Conservation (phyloP, 2,797 vertebrate species). For the Myripristis murdjan region DNA sequence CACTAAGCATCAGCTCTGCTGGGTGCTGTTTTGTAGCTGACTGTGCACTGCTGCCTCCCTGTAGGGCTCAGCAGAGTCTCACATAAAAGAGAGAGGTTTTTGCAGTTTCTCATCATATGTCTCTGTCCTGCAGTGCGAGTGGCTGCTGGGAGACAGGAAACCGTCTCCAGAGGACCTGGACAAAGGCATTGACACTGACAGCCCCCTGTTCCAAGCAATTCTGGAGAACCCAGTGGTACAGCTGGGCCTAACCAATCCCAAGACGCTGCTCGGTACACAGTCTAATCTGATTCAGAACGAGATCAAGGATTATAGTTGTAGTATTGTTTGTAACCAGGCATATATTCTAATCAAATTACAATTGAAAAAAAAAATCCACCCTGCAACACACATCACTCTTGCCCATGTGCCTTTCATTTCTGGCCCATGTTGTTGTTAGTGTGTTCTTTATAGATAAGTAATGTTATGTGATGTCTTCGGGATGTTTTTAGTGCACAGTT, state of each 20-base stretch:
- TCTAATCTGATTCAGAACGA: neutral
- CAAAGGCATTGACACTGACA: constrained; percentile 96
- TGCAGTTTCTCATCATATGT: neutral
- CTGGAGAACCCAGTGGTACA: constrained; percentile 99
- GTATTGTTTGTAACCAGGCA: neutral
- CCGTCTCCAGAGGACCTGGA: constrained; percentile 97
- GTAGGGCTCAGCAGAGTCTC: no score
- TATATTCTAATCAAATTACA: neutral
- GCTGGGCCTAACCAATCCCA: constrained; percentile 97
- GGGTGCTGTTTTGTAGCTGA: no score
- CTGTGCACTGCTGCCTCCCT: no score
- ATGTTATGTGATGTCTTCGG: no score
- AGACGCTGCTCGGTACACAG: constrained; percentile 93
- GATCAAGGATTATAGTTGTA: neutral
- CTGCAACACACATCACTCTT: no score
- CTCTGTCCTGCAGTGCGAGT: constrained; percentile 90
- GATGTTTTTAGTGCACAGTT: no score
- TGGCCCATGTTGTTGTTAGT: no score
- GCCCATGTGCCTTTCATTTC: no score
- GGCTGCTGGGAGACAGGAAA: constrained; percentile 97
- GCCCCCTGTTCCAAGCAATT: constrained; percentile 98
- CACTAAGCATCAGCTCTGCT: no score
- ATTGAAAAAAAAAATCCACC: no score
- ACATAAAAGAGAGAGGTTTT: no score
- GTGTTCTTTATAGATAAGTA: no score